Evolutionary conservation across 2,797 vertebrate genomes (phyloP), one percentile per base, ranked within the genome.

Genomic region (Lagocephalus sceleratus): DNA sequence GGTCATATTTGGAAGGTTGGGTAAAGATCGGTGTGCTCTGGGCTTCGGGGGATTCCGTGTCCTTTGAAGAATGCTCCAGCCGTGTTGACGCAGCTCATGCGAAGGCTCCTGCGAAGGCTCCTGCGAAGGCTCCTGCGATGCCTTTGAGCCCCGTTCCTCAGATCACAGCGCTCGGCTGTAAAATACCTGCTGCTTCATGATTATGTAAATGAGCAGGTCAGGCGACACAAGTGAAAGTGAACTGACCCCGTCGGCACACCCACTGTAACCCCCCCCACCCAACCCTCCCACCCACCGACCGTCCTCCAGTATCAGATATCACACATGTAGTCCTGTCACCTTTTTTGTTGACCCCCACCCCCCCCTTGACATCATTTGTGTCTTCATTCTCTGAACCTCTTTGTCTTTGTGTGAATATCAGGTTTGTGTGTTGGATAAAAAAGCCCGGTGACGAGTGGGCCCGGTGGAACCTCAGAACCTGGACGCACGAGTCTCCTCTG

Each of bases 401-500:
- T 45, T 54, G 50, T 21, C 45, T 29, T 44, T 64, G n/a, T 54
- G 43, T 57, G 71, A 43, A 49, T 63, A 50, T 0, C 35, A 32
- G 62, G 48, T 64, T 23, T 63, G 52, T 55, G 17, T 55, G 43
- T 57, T 70, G 47, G 42, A 3, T 69, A 54, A 60, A 47, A 46
- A 51, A 45, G 2, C 46, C 42, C 58, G 44, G 68, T 43, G 29
- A 38, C 61, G 40, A n/a, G n/a, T 42, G n/a, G n/a, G n/a, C 40
- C 40, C 39, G 26, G 38, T 68, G 50, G 57, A 54, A 73, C 73
- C 61, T 59, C 63, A 79, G 74, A 68, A 73, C 71, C 75, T 89
- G 90, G 90, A 88, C 78, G 91, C 93, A 91, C 93, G 81, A 57
- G 66, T 85, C 60, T 88, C 66, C 85, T 26, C 61, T 47, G 64